Conservation (phyloP, 2,888 invertebrate species). For the Acleris literana region DNA sequence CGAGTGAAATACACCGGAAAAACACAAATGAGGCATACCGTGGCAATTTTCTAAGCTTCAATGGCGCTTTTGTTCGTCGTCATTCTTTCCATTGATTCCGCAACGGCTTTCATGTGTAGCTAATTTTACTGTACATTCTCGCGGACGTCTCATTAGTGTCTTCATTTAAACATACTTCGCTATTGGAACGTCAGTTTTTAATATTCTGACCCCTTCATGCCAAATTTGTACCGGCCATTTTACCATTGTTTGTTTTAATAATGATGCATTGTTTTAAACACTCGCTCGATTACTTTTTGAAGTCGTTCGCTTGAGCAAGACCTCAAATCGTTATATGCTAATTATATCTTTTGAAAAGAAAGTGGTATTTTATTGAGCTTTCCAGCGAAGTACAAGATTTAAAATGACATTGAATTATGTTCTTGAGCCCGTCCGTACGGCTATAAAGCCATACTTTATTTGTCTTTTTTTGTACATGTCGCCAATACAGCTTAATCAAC, state of each 20-base stretch:
- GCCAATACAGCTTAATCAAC: conserved; percentile 28
- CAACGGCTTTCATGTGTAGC: conserved; percentile 50
- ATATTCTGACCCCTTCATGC: conserved; percentile 47
- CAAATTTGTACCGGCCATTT: conserved; percentile 44
- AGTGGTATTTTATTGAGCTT: conserved; percentile 29
- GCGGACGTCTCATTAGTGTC: conserved; percentile 69
- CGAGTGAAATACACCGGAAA: conserved; percentile 13
- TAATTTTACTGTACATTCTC: conserved; percentile 62
- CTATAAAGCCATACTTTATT: conserved; percentile 32
- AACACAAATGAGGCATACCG: conserved; percentile 23
- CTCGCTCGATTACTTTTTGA: conserved; percentile 9
- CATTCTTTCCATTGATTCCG: conserved; percentile 48
- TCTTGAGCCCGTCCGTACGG: conserved; percentile 19
- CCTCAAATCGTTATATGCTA: conserved; percentile 14
- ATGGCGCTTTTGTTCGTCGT: conserved; percentile 25
- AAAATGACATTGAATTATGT: conserved; percentile 36
- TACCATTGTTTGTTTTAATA: conserved; percentile 44
- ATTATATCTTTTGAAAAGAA: conserved; percentile 33
- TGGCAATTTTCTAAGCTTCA: conserved; percentile 23
- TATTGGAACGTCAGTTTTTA: conserved; percentile 67
- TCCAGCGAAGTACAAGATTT: conserved; percentile 26
- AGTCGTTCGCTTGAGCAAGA: not conserved
- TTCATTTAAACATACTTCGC: conserved; percentile 65
- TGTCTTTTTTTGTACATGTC: conserved; percentile 26
- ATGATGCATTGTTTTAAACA: conserved; percentile 45